Percentiles rank a stretch among this genome's conserved stretches.
Evolutionary conservation across 2,113 vertebrate genomes (phyloP).

Genomic region (Hemicordylus capensis): DNA sequence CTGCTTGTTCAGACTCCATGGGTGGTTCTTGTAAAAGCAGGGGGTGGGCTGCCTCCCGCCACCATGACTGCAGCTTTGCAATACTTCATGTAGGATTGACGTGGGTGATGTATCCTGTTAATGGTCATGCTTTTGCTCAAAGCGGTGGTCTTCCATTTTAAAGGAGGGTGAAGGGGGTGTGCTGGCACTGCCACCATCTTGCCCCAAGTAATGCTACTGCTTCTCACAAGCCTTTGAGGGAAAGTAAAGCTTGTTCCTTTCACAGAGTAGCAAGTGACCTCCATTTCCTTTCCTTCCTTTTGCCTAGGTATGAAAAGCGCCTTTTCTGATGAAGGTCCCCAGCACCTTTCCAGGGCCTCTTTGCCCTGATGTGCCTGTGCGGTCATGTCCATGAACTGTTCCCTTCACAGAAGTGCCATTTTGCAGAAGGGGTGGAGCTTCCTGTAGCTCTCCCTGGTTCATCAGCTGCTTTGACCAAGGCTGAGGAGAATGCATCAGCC

Average conservation of each 20-base stretch:
- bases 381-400: background rate
- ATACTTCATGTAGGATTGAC: background rate
- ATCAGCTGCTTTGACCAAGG: slow-evolving; percentile 58
- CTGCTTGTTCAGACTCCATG: too few species aligned
- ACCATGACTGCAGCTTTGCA: background rate
- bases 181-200: background rate
- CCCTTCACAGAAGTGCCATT: slow-evolving; percentile 60
- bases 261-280: background rate
- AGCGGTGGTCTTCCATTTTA: background rate
- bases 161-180: fast-evolving
- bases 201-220: background rate
- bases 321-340: slow-evolving; percentile 83
- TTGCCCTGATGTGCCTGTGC: slow-evolving; percentile 23
- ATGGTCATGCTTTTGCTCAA: fast-evolving
- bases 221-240: too few species aligned
- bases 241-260: too few species aligned
- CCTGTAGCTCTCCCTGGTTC: slow-evolving; percentile 25
- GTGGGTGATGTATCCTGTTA: background rate
- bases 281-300: background rate
- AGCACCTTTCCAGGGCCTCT: slow-evolving; percentile 12
- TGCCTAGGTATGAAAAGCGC: slow-evolving; percentile 92
- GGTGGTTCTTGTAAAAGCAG: too few species aligned
- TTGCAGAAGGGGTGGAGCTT: slow-evolving; percentile 15
- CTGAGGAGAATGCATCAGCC: background rate
- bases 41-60: too few species aligned